Evolutionary conservation across 2,888 invertebrate genomes (phyloP).

Genomic region (Galerucella nymphaeae): DNA sequence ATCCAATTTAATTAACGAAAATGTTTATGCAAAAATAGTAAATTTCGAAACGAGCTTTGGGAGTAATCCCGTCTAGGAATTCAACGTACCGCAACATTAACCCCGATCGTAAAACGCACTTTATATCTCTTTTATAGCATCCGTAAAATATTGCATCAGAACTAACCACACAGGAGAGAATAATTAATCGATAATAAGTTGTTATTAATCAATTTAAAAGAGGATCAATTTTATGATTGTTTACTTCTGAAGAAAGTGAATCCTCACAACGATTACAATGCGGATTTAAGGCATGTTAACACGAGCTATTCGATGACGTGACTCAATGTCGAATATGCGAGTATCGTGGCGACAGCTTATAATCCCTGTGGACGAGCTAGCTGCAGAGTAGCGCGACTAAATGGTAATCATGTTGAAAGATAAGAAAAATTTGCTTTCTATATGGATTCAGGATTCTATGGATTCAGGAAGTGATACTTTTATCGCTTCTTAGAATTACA

Average conservation of each 20-base stretch:
- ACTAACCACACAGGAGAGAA: slow-evolving; percentile 31
- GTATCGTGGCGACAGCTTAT: too few species aligned
- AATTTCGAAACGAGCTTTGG: slow-evolving; percentile 65
- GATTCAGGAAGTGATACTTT: too few species aligned
- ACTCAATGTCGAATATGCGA: too few species aligned
- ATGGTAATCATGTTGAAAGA: too few species aligned
- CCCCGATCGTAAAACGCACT: slow-evolving; percentile 65
- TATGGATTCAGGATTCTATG: too few species aligned
- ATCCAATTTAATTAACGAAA: slow-evolving; percentile 51
- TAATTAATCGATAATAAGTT: not conserved
- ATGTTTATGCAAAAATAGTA: slow-evolving; percentile 65
- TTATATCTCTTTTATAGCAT: slow-evolving; percentile 67
- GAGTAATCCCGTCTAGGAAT: slow-evolving; percentile 61
- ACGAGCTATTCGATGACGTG: not conserved
- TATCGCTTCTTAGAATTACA: too few species aligned
- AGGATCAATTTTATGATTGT: not conserved
- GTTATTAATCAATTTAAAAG: not conserved
- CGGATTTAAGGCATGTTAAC: not conserved
- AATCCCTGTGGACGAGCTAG: too few species aligned
- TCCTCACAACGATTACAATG: too few species aligned
- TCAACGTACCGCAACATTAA: slow-evolving; percentile 66
- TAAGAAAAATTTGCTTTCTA: too few species aligned
- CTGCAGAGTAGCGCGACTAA: too few species aligned
- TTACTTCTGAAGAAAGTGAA: too few species aligned
- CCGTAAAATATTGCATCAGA: slow-evolving; percentile 67